Conservation (phyloP, 2,888 invertebrate species). For the Drosophila infuscata region DNA sequence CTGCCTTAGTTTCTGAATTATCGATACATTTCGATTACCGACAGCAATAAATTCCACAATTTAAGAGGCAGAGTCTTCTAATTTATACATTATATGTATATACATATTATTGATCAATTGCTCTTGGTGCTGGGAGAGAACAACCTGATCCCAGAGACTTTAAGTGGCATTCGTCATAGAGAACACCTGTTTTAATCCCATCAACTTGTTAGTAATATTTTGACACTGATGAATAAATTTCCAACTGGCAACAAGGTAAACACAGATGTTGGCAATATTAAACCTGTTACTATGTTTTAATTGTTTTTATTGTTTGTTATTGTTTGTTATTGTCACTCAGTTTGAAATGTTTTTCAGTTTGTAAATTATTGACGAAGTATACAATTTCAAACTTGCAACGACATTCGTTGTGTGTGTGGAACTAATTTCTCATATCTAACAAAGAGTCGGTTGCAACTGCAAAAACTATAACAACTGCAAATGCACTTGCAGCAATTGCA, state of each 20-base stretch:
- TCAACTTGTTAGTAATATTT: background rate
- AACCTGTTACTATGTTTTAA: background rate
- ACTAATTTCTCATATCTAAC: background rate
- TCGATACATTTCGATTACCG: too few species aligned
- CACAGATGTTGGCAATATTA: background rate
- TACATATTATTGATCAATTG: too few species aligned
- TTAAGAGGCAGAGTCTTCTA: too few species aligned
- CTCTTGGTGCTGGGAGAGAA: background rate
- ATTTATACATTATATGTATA: too few species aligned
- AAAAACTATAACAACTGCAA: background rate
- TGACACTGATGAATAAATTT: background rate
- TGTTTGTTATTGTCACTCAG: background rate
- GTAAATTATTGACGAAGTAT: background rate
- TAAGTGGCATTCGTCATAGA: background rate
- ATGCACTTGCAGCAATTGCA: conserved; percentile 1
- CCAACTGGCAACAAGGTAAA: background rate
- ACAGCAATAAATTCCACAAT: too few species aligned
- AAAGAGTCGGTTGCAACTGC: background rate
- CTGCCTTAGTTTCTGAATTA: too few species aligned
- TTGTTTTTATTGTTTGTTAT: background rate
- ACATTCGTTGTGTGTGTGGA: background rate
- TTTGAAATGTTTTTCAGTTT: background rate
- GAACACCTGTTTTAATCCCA: background rate
- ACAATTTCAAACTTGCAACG: background rate
- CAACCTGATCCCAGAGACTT: too few species aligned